Base-by-base conservation (phyloP, 2,113 vertebrate species). In the Henicopernis longicauda region DNA sequence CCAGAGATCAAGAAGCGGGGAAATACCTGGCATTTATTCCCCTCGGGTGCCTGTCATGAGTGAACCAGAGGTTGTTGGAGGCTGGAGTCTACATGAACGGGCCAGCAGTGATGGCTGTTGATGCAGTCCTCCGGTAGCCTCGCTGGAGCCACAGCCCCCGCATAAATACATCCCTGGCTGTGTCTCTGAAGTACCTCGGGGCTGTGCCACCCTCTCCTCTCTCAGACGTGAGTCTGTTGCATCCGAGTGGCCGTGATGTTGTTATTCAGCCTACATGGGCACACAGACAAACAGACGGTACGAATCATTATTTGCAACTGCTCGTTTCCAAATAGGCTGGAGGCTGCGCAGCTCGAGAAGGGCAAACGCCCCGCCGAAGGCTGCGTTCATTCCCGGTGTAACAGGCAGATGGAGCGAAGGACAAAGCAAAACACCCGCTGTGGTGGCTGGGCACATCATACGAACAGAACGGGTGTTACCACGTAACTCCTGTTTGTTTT, bases 381-480 rank as follows among this genome's bases (percentile, higher is more conserved):
- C 90, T 45, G 25, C 0, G 0, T 57, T 47, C 23, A 6, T 44
- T 65, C 49, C 73, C 12, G 7, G 45, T 86, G 47, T 27, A 63
- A 67, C 69, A 38, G 44, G 83, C 79, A 63, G 76, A 61, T 2
- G 4, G 70, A 79, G 36, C 13, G 7, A 82, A 95, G 89, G 86
- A 69, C 89, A 77, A 72, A 87, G 66, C 42, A 22, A 44, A 91
- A 80, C 54, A n/a, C 54, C 36, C 38, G 1, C 62, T 40, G 31
- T 11, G 54, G 38, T 47, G 57, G 34, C 32, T 25, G 52, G 52
- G 57, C 66, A 44, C 36, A 6, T 36, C 20, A 2, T 5, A 27
- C 6, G 0, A 61, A 63, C 10, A 3, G 47, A 78, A 15, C 0
- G 2, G 22, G 27, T 23, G 11, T 72, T 67, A 26, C 9, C 83